A percentile compares a stretch with the other conserved stretches of the same genome.
These are phyloP conservation scores for Leucopsar rothschildi DNA, from an alignment of 2,113 vertebrate species.

Conservation along the genomic window DNA sequence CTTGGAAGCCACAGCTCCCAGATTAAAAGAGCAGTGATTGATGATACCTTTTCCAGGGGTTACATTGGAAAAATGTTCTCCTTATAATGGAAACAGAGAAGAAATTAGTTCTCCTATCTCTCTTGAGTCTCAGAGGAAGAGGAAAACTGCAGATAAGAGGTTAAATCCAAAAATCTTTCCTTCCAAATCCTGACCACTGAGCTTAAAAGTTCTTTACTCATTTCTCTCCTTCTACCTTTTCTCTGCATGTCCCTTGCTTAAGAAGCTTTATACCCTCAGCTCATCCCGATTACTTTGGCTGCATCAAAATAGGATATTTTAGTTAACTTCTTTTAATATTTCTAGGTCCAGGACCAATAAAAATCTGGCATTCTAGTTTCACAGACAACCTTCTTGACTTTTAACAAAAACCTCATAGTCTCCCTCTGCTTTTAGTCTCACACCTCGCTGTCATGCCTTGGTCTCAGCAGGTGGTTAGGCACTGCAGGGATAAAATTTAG, in stretches of 20 bases:
- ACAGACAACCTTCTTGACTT: neutral
- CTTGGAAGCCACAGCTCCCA: constrained; percentile 58
- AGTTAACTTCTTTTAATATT: neutral
- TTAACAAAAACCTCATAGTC: neutral
- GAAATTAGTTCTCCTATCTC: constrained; percentile 52
- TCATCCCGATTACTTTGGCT: neutral
- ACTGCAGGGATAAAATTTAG: neutral
- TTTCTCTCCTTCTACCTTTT: neutral
- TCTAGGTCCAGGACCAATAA: neutral
- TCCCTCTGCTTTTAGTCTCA: neutral
- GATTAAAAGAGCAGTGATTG: constrained; percentile 59
- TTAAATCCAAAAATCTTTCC: neutral
- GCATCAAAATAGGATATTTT: neutral
- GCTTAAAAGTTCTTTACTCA: neutral
- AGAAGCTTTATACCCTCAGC: neutral
- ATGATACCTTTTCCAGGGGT: constrained; percentile 58
- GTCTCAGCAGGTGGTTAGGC: neutral
- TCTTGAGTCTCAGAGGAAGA: neutral
- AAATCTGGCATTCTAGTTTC: neutral
- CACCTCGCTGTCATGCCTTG: neutral
- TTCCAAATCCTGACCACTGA: neutral
- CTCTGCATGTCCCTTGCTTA: neutral
- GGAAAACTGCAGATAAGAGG: constrained; percentile 21
- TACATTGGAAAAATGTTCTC: constrained; percentile 57
- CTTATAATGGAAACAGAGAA: constrained; percentile 50